Evolutionary conservation across 2,888 invertebrate genomes (phyloP).

Genomic region (Tetheella fluctuosa): DNA sequence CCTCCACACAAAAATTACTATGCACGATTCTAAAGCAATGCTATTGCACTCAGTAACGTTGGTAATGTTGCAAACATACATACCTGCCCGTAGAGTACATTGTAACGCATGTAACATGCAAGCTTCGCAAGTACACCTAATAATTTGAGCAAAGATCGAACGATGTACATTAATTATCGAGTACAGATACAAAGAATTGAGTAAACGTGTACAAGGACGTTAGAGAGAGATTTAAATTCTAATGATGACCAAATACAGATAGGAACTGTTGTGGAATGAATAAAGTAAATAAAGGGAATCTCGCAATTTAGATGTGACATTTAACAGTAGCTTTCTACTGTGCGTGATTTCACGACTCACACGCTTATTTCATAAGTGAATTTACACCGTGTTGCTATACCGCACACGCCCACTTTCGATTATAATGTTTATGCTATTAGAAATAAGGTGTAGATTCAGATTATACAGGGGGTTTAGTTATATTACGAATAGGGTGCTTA

Average conservation of each 20-base stretch:
- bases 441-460: too few species aligned
- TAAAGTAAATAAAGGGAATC: background rate
- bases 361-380: too few species aligned
- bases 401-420: too few species aligned
- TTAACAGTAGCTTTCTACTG: too few species aligned
- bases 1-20: too few species aligned
- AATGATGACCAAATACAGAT: background rate
- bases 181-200: conserved; percentile 20
- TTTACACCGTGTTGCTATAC: too few species aligned
- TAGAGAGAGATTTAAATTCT: conserved; percentile 9
- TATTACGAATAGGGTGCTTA: too few species aligned
- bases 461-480: too few species aligned
- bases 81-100: background rate
- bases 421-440: too few species aligned
- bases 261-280: background rate
- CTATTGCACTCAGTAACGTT: background rate
- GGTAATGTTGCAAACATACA: background rate
- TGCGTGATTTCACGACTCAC: too few species aligned
- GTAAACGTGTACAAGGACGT: conserved; percentile 30
- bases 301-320: background rate
- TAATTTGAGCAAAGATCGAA: conserved; percentile 34
- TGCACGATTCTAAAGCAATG: background rate
- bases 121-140: conserved; percentile 25
- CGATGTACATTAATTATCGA: conserved; percentile 39
- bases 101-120: conserved; percentile 22